A percentile compares a stretch with the other conserved stretches of the same genome.
These are phyloP conservation scores for Nyctereutes procyonoides DNA, from an alignment of 2,113 vertebrate genomes.

Conservation along the genomic window DNA sequence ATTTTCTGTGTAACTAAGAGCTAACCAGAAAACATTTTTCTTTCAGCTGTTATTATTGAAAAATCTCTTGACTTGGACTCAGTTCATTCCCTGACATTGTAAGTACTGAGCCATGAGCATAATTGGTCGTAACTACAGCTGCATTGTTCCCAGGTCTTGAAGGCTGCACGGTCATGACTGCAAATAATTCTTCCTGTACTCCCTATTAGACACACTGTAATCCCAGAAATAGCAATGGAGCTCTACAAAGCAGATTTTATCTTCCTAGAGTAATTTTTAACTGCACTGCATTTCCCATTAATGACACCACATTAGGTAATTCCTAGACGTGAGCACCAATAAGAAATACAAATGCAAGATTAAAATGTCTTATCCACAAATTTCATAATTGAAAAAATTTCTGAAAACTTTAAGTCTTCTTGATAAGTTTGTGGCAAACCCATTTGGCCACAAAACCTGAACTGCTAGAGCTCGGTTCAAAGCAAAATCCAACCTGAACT, in stretches of 20 bases:
- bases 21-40: slow-evolving; percentile 49
- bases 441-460: background rate
- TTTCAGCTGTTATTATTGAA: slow-evolving; percentile 49
- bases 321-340: background rate
- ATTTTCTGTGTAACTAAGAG: background rate
- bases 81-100: background rate
- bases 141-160: background rate
- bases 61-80: background rate
- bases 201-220: background rate
- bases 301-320: background rate
- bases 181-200: background rate
- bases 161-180: background rate
- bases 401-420: background rate
- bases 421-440: background rate
- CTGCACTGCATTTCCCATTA: background rate
- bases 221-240: background rate
- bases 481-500: background rate
- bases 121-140: too few relatives aligned
- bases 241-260: background rate
- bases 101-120: background rate
- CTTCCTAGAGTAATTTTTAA: background rate
- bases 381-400: background rate
- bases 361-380: background rate
- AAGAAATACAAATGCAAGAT: background rate
- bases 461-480: background rate